Base-by-base conservation (phyloP, 2,113 vertebrate species). In the Rhea americana region DNA sequence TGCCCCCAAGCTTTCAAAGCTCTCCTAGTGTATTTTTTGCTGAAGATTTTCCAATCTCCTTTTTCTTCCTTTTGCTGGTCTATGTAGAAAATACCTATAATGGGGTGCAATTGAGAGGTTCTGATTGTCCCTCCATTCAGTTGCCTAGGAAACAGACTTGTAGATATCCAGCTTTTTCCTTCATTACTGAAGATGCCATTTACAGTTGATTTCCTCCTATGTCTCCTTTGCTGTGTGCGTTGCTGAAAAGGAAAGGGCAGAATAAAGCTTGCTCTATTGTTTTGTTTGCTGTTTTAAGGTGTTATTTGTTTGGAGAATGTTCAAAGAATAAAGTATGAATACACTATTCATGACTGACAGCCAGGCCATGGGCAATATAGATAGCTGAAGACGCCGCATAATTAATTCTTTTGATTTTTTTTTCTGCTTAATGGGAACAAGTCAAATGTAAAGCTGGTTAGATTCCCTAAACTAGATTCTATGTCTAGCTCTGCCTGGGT, bases 141-240 rank as follows among this genome's bases (percentile, higher is more conserved):
- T 98, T 98, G 96, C 98, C 98, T 95, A 94, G 98, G 97, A 96
- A 97, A 98, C 97, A 55, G 87, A 90, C 96, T 93, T 95, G 96
- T 95, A 95, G 97, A 97, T 97, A 96, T 85, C 94, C 85, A 68
- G 96, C 84, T 94, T 94, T 96, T 94, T 88, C 91, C 96, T 95
- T 96, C 96, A 93, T 96, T 97, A 97, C 87, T 90, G 82, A 95
- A 95, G 93, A 96, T 95, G 91, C 95, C 96, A 95, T 96, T 97
- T 95, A 89, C 41, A 83, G 90, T 63, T 93, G 96, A 95, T 97
- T 97, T 95, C 93, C 86, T 90, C 82, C 82, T 78, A 67, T 87
- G 70, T 92, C 78, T 89, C 87, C 91, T 78, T 91, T 85, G 91
- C 91, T 94, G 88, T 87, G 83, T 82, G 62, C 47, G 68, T 47